These are phyloP conservation scores for Rotaria socialis DNA, from an alignment of 2,888 invertebrate species.

Conservation along the genomic window DNA sequence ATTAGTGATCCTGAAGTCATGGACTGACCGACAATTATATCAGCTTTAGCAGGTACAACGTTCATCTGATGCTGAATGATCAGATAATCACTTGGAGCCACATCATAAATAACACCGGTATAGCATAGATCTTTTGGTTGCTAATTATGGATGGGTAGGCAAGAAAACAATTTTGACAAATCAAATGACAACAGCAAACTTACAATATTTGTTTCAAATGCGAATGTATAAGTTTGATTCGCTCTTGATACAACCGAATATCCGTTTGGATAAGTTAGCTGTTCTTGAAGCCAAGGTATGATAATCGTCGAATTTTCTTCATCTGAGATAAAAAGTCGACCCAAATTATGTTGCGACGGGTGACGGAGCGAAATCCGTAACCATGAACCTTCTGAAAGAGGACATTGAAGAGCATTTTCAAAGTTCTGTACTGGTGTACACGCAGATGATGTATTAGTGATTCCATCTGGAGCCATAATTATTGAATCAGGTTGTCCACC, in stretches of 20 bases:
- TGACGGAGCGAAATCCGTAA: conserved; percentile 51
- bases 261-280: conserved; percentile 52
- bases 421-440: conserved; percentile 47
- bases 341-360: too few relatives aligned
- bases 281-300: conserved; percentile 49
- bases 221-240: conserved; percentile 49
- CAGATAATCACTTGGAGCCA: conserved; percentile 50
- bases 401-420: conserved; percentile 41
- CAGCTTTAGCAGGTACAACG: conserved; percentile 48
- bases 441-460: conserved; percentile 48
- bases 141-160: neutral
- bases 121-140: conserved; percentile 53
- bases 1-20: conserved; percentile 47
- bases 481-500: conserved; percentile 49
- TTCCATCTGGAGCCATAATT: conserved; percentile 49
- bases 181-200: too few relatives aligned
- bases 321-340: neutral
- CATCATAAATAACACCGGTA: conserved; percentile 49
- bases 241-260: conserved; percentile 51
- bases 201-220: conserved; percentile 49
- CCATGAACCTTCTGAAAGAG: conserved; percentile 50
- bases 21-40: too few relatives aligned
- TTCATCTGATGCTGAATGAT: conserved; percentile 49
- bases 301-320: too few relatives aligned
- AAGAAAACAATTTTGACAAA: too few relatives aligned